phyloP scores from a whole-genome alignment of 1,140 invertebrate genomes.

The Bombus sibiricus region DNA sequence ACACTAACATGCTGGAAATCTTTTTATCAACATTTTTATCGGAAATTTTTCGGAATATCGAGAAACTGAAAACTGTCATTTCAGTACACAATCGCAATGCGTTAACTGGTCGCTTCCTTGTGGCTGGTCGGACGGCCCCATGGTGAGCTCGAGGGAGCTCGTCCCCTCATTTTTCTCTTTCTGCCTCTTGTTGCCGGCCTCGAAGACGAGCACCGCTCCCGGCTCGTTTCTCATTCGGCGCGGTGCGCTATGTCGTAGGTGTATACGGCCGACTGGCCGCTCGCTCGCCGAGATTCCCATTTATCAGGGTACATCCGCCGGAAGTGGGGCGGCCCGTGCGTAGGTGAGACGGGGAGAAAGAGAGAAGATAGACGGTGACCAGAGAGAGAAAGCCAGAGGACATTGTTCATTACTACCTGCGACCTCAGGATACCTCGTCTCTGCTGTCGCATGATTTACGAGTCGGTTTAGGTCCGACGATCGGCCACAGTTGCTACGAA shows the following conservation, averaged over 20 bases:
- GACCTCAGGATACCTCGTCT: conserved; percentile 44
- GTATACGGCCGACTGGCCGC: conserved; percentile 65
- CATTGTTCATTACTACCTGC: conserved; percentile 66
- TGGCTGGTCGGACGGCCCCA: background rate
- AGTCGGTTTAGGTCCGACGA: too few species aligned
- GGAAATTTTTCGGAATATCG: background rate
- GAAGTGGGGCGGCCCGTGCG: conserved; percentile 81
- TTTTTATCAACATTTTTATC: background rate
- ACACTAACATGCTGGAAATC: too few species aligned
- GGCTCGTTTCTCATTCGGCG: conserved; percentile 65
- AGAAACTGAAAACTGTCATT: background rate
- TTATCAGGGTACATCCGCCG: conserved; percentile 82
- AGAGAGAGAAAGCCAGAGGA: conserved; percentile 47
- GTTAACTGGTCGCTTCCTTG: conserved; percentile 38
- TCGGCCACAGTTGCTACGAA: too few species aligned
- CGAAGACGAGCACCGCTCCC: conserved; percentile 60
- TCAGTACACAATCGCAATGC: background rate
- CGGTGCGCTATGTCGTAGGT: conserved; percentile 63
- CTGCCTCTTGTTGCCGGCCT: conserved; percentile 43
- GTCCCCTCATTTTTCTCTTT: conserved; percentile 43
- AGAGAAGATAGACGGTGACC: conserved; percentile 21
- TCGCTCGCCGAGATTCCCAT: conserved; percentile 77
- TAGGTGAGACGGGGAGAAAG: conserved; percentile 75
- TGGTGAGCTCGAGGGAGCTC: background rate
- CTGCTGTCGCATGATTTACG: background rate